phyloP scores from a whole-genome alignment of 2,113 vertebrate species.

The Plecturocebus donacophilus region DNA sequence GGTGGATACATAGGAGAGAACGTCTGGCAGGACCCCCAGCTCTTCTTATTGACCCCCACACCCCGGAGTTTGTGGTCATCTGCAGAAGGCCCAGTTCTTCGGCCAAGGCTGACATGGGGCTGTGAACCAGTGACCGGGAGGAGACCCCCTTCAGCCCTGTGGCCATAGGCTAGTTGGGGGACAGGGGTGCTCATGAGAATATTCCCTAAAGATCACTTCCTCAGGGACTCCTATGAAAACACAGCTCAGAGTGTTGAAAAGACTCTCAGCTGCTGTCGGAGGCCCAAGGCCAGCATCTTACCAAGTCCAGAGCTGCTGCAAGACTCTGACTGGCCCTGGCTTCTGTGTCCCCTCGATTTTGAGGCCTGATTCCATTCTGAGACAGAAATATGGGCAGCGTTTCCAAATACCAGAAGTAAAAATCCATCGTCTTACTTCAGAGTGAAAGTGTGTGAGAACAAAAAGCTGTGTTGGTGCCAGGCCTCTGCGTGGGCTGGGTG shows the following conservation, averaged over 20 bases:
- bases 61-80: background rate
- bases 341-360: background rate
- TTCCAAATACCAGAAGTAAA: background rate
- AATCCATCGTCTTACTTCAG: background rate
- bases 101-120: background rate
- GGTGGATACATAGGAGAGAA: too few species aligned
- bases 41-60: background rate
- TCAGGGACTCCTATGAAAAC: background rate
- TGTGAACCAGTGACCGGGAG: background rate
- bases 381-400: background rate
- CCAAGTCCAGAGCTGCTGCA: background rate
- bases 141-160: fast-evolving
- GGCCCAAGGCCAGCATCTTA: background rate
- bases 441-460: background rate
- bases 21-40: too few species aligned
- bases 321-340: background rate
- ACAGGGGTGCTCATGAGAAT: background rate
- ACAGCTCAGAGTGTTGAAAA: background rate
- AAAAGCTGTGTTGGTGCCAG: background rate
- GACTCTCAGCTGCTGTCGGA: background rate
- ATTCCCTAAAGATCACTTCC: background rate
- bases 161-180: background rate
- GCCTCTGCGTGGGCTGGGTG: background rate
- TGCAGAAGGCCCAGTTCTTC: background rate
- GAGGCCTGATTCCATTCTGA: conserved; percentile 4